Evolutionary conservation across 2,797 vertebrate genomes (phyloP).

Genomic region (Gymnopithys bicolor): DNA sequence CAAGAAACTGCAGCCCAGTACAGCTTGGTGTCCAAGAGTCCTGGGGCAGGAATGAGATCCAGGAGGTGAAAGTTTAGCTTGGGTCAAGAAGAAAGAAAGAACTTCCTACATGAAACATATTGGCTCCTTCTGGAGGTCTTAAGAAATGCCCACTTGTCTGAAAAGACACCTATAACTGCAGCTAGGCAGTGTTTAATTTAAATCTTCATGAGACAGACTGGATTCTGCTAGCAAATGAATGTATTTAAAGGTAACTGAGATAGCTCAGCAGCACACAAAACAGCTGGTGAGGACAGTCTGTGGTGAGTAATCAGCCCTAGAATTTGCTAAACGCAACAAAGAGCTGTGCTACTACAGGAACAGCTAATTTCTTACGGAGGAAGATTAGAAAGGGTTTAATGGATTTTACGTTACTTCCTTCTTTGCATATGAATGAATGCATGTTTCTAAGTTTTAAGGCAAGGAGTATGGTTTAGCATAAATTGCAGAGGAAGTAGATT

Average conservation of each 20-base stretch:
- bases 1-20: background rate
- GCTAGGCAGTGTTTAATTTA: background rate
- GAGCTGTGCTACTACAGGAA: background rate
- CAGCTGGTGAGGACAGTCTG: background rate
- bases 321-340: background rate
- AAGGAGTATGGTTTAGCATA: background rate
- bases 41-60: background rate
- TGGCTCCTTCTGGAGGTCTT: background rate
- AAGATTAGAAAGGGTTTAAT: slow-evolving; percentile 41
- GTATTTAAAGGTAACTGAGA: background rate
- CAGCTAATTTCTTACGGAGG: slow-evolving; percentile 27
- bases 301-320: background rate
- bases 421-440: slow-evolving; percentile 22
- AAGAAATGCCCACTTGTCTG: background rate
- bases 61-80: background rate
- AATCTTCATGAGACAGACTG: background rate
- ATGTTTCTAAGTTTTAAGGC: background rate
- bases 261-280: background rate
- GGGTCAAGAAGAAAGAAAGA: background rate
- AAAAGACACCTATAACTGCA: background rate
- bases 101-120: background rate
- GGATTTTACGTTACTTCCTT: slow-evolving; percentile 43
- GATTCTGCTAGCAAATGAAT: background rate
- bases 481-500: slow-evolving; percentile 28
- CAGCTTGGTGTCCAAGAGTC: background rate